phyloP scores from a whole-genome alignment of 2,113 vertebrate genomes.

The Datnioides undecimradiatus region DNA sequence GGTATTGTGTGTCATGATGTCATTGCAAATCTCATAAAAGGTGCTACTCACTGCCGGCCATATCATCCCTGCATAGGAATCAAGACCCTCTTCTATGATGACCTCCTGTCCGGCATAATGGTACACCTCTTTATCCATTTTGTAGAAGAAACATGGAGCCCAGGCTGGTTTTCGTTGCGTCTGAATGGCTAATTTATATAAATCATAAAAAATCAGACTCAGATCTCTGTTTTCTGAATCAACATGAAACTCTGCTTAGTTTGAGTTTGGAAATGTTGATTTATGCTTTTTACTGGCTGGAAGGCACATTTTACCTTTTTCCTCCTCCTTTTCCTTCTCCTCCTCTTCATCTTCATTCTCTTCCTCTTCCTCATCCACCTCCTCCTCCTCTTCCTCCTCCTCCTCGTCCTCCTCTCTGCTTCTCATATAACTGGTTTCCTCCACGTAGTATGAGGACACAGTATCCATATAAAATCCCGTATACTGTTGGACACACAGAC shows the following conservation, averaged over 20 bases:
- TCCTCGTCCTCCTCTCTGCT: not conserved
- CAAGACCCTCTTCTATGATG: conserved; percentile 68
- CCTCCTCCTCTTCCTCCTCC: not conserved
- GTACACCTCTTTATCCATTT: conserved; percentile 61
- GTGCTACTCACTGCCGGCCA: conserved; percentile 79
- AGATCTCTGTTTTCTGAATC: not conserved
- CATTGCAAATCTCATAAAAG: not conserved
- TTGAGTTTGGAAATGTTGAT: not conserved
- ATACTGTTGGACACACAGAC: not conserved
- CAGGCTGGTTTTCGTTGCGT: conserved; percentile 39
- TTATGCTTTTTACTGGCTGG: not conserved
- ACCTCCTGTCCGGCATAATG: conserved; percentile 73
- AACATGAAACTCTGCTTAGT: not conserved
- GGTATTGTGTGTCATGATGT: not conserved
- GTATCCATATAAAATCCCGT: conserved; percentile 54
- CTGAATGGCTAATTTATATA: conserved; percentile 39
- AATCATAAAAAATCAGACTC: conserved; percentile 9
- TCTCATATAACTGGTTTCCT: not conserved
- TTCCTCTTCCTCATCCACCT: not conserved
- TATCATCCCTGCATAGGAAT: conserved; percentile 74
- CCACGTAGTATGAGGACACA: conserved; percentile 4
- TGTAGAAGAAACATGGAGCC: conserved; percentile 64
- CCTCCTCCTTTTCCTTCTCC: not conserved
- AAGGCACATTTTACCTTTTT: conserved; percentile 17
- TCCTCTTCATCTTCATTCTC: not conserved